Percentiles rank a stretch among this genome's conserved stretches.
Evolutionary conservation across 2,113 vertebrate genomes (phyloP).

Genomic region (Odocoileus virginianus): DNA sequence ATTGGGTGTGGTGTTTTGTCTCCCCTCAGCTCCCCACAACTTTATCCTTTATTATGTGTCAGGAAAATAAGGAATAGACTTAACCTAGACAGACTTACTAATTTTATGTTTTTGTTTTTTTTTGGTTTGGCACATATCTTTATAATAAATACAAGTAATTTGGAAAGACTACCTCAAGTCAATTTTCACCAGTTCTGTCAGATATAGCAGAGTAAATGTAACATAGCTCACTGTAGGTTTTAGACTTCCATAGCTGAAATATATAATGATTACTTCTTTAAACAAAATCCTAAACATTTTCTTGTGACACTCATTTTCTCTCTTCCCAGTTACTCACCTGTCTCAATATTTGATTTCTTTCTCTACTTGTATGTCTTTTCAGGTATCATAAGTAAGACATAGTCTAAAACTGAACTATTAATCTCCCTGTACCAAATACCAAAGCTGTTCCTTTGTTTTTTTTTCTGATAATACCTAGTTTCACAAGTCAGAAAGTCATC

Average conservation of each 20-base stretch:
- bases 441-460: not conserved
- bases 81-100: not conserved
- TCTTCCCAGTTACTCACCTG: not conserved
- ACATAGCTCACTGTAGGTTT: not conserved
- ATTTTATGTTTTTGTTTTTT: not conserved
- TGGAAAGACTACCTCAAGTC: not conserved
- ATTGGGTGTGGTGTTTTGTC: not conserved
- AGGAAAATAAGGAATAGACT: not conserved
- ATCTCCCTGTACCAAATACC: not conserved
- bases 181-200: not conserved
- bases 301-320: not conserved
- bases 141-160: not conserved
- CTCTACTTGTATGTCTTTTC: not conserved
- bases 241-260: not conserved
- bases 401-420: not conserved
- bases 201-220: not conserved
- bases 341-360: not conserved
- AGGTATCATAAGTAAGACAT: not conserved
- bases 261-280: not conserved
- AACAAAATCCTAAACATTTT: not conserved
- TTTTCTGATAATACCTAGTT: not conserved
- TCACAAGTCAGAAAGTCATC: not conserved
- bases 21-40: accelerated
- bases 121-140: not conserved
- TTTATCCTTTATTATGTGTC: not conserved